A percentile compares a stretch with the other conserved stretches of the same genome.
Evolutionary conservation across 2,797 vertebrate species (phyloP).

Genomic region (Pitangus sulphuratus): DNA sequence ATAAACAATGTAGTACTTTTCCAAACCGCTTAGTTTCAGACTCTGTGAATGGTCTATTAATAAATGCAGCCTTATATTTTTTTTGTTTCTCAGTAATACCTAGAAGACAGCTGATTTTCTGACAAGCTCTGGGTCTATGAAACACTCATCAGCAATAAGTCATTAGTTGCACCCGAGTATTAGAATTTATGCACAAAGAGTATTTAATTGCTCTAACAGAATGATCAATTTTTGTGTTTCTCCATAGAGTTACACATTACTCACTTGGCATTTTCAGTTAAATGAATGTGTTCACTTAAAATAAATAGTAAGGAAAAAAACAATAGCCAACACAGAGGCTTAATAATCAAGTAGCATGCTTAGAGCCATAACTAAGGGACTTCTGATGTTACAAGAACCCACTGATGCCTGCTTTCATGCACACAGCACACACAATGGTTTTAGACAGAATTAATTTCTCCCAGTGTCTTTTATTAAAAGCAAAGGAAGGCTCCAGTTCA

Average conservation of each 20-base stretch:
- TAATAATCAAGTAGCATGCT: background rate
- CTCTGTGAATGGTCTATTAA: background rate
- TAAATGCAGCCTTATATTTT: constrained; percentile 23
- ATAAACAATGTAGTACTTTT: constrained; percentile 68
- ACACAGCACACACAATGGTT: background rate
- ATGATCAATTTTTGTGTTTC: constrained; percentile 24
- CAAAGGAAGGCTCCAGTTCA: background rate
- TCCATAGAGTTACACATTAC: background rate
- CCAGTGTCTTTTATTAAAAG: background rate
- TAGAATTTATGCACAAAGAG: constrained; percentile 18
- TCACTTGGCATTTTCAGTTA: constrained; percentile 47
- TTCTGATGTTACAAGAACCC: background rate
- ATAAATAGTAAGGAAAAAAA: constrained; percentile 27
- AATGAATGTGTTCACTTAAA: constrained; percentile 27
- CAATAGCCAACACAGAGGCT: background rate
- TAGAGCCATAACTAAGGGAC: background rate
- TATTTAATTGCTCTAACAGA: constrained; percentile 14
- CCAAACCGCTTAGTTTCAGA: constrained; percentile 34
- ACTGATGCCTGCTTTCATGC: background rate
- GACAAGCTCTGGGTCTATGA: constrained; percentile 12
- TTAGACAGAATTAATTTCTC: background rate
- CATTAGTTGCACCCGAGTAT: background rate
- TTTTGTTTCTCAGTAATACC: constrained; percentile 46
- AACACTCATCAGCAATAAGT: constrained; percentile 20
- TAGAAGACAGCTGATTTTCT: constrained; percentile 35